Base-by-base conservation (phyloP, 2,113 vertebrate genomes). In the Vimba vimba region DNA sequence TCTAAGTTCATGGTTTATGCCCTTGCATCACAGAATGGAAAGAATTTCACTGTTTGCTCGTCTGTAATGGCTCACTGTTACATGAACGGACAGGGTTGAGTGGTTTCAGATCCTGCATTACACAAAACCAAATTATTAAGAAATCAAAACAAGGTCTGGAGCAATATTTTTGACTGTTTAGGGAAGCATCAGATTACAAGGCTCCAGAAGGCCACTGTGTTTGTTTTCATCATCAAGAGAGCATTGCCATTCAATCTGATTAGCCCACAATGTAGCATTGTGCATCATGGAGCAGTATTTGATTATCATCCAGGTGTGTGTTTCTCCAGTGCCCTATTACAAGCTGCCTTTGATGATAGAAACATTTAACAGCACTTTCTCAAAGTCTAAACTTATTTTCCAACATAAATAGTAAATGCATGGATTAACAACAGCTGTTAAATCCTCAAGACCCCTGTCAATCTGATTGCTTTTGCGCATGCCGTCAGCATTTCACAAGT, bases 261-360 rank as follows among this genome's bases (percentile, higher is more conserved):
- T 89, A 86, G 86, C 85, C 86, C 89, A 88, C 80, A 88, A 87
- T 89, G 55, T 64, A 83, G 71, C 83, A 84, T 86, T 89, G 85
- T 93, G 90, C 87, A 90, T 94, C 94, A 93, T 90, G 88, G 91
- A 91, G 92, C 89, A 66, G 75, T 60, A 84, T 90, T 87, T 82
- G 82, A 80, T 85, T 64, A 73, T 66, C 8, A 30, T n/a, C 23
- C 47, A 88, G 57, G 82, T 81, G 55, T 89, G 81, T 43, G 73
- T 47, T 21, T 21, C 59, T 83, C 39, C 47, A 3, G 39, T 33
- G 12, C 43, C 7, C 27, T 77, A 12, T 55, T n/a, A 73, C 11
- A 57, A 59, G 21, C 50, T 13, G 52, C 21, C n/a, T 80, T 66
- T 71, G 25, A 30, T 64, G 68, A 55, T 19, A 19, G 75, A 30